These are phyloP conservation scores for Macrotrachela quadricornifera DNA, from an alignment of 1,140 invertebrate genomes.

Conservation along the genomic window DNA sequence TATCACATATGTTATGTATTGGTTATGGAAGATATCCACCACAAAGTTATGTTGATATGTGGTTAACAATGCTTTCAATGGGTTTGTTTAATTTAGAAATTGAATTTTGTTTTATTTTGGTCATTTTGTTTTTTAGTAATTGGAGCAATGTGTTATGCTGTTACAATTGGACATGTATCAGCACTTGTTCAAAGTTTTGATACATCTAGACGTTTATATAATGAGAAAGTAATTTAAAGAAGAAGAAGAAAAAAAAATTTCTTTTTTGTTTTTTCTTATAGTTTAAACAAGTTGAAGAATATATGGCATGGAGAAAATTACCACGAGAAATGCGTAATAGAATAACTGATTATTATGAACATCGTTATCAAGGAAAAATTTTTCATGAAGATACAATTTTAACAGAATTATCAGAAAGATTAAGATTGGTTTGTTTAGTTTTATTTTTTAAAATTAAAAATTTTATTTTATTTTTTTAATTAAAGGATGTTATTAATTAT, in stretches of 20 bases:
- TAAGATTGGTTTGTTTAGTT: constrained; percentile 47
- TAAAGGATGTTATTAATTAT: constrained; percentile 84
- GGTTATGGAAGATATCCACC: constrained; percentile 67
- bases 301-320: constrained; percentile 89
- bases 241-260: not conserved
- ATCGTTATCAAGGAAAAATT: constrained; percentile 95
- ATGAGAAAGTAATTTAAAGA: constrained; percentile 56
- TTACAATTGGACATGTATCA: constrained; percentile 89
- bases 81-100: no score
- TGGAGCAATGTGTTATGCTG: constrained; percentile 68
- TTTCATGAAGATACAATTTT: constrained; percentile 92
- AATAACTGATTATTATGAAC: constrained; percentile 94
- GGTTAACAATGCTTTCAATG: constrained; percentile 95
- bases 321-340: constrained; percentile 76
- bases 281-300: constrained; percentile 81
- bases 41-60: constrained; percentile 88
- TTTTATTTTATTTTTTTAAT: not conserved
- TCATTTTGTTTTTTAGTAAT: no score
- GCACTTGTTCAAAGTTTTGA: constrained; percentile 94
- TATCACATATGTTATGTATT: constrained; percentile 97
- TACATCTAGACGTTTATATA: constrained; percentile 81
- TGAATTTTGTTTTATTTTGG: no score
- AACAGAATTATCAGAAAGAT: constrained; percentile 81
- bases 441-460: not conserved
- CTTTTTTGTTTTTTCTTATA: no score